A percentile compares a stretch with the other conserved stretches of the same genome.
These are phyloP conservation scores for Helleia helle DNA, from an alignment of 2,888 invertebrate species.

Conservation along the genomic window DNA sequence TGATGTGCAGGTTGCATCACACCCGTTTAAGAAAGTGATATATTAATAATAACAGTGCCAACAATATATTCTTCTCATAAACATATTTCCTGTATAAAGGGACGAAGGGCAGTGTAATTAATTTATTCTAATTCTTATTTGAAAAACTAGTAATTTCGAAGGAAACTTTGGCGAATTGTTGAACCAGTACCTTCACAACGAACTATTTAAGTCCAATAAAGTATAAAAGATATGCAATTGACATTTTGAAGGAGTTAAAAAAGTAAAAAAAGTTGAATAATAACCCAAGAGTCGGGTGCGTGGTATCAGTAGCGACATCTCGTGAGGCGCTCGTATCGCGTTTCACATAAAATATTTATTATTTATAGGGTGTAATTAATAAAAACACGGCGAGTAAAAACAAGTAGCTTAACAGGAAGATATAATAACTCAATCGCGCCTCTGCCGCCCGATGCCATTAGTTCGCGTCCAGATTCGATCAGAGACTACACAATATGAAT, in stretches of 20 bases:
- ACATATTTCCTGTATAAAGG: too few relatives aligned
- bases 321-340: conserved; percentile 51
- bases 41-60: too few relatives aligned
- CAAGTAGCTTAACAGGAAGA: conserved; percentile 71
- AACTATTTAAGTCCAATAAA: background rate
- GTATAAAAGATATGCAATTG: conserved; percentile 3
- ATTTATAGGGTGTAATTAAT: conserved; percentile 72
- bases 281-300: conserved; percentile 46
- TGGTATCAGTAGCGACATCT: conserved; percentile 56
- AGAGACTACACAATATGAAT: conserved; percentile 37
- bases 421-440: conserved; percentile 73
- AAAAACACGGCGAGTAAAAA: conserved; percentile 69
- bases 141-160: too few relatives aligned
- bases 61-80: too few relatives aligned
- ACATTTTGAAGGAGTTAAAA: conserved; percentile 1
- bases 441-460: conserved; percentile 58
- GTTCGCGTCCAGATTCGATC: conserved; percentile 68
- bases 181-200: too few relatives aligned
- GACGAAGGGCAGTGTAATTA: too few relatives aligned
- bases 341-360: conserved; percentile 72
- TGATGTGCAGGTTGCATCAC: too few relatives aligned
- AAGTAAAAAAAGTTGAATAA: conserved; percentile 62
- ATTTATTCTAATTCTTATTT: too few relatives aligned
- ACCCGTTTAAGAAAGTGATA: too few relatives aligned
- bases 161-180: too few relatives aligned